Evolutionary conservation across 2,888 invertebrate species (phyloP).

Genomic region (Epirrhoe tristata): DNA sequence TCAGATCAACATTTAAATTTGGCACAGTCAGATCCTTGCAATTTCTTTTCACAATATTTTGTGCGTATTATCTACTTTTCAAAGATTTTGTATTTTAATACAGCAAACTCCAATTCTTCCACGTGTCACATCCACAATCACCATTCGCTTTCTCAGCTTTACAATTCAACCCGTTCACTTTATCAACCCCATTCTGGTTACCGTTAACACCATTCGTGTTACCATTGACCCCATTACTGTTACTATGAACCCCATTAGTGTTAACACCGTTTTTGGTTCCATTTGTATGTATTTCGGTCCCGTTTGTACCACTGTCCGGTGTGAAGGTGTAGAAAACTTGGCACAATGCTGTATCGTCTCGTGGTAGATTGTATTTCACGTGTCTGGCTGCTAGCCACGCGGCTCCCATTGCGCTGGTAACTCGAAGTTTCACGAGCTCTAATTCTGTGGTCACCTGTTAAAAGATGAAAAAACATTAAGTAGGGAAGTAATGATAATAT

Average conservation of each 20-base stretch:
- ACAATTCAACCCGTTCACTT: conserved; percentile 16
- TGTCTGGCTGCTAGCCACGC: conserved; percentile 93
- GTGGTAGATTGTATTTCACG: conserved; percentile 86
- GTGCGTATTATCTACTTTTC: background rate
- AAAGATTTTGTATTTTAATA: background rate
- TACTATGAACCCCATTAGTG: conserved; percentile 1
- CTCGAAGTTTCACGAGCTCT: conserved; percentile 88
- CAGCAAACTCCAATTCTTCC: conserved; percentile 56
- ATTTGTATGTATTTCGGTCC: conserved; percentile 23
- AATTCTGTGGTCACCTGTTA: conserved; percentile 75
- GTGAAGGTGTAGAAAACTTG: conserved; percentile 87
- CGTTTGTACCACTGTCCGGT: conserved; percentile 45
- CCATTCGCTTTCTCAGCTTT: conserved; percentile 27
- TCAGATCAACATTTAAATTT: conserved; percentile 38
- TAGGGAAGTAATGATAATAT: too few relatives aligned
- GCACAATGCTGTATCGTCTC: conserved; percentile 90
- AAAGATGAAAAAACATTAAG: background rate
- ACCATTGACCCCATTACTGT: conserved; percentile 1
- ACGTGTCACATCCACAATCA: conserved; percentile 56
- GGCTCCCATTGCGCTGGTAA: conserved; percentile 93
- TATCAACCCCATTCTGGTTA: conserved; percentile 9
- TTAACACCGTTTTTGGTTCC: background rate
- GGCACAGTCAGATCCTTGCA: conserved; percentile 34
- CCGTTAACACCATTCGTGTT: conserved; percentile 5
- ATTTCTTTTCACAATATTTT: background rate